Base-by-base conservation (phyloP, 2,888 invertebrate genomes). In the Mesorhabditis spiculigera region DNA sequence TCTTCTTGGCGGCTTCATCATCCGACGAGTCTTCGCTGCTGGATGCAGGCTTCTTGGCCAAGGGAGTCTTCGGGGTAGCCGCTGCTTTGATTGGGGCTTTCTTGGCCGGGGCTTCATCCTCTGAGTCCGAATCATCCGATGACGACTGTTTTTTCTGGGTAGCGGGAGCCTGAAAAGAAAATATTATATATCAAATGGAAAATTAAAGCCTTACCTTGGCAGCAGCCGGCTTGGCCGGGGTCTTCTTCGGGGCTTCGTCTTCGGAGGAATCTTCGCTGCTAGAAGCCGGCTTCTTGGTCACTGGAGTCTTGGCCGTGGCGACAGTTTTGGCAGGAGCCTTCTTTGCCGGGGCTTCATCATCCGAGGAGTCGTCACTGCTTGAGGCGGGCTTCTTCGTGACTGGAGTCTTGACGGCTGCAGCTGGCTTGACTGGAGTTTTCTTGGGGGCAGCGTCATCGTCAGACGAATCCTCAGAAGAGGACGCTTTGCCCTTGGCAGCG, bases 1-100 rank as follows among this genome's bases (percentile, higher is more conserved):
- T 75, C 68, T 68, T 70, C 13, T 69, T 68, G 1, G 68, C 65
- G 44, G 71, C 71, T n/a, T 70, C 70, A 58, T 73, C 71, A 44
- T 75, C 75, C 5, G 73, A 71, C 5, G 75, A 75, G 4, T 73
- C 72, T 16, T 67, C 63, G n/a, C 6, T 8, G 43, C n/a, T 13
- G 42, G n/a, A 16, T 44, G 66, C 5, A 69, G 69, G 10, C 67
- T 62, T 41, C 50, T 64, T 42, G 66, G 69, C 13, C 66, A 61
- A n/a, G 69, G 63, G 5, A 61, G 45, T 43, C 71, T 75, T 42
- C 66, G 66, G 42, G 42, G 77, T 68, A 58, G 69, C 67, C 13
- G 67, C 67, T 4, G 68, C 63, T 16, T 68, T 62, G 13, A 65
- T 43, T 61, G 68, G 50, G 0, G 65, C 65, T 61, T 68, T 41